A percentile compares a stretch with the other conserved stretches of the same genome.
Conservation (phyloP, 2,113 vertebrate species). For the Cacatua alba region DNA sequence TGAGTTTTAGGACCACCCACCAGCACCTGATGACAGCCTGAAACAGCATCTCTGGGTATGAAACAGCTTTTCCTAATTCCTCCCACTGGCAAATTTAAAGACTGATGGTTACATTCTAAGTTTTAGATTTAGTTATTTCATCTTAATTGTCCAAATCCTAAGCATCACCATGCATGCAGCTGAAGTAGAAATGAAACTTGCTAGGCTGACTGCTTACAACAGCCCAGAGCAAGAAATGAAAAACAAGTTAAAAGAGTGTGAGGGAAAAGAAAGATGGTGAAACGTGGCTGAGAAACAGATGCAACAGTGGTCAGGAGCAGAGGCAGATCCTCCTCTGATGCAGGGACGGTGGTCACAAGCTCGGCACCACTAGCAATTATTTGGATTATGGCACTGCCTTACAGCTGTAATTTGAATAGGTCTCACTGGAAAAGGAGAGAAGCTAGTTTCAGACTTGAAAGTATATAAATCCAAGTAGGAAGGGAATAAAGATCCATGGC, state of each 20-base stretch:
- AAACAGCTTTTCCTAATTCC: not conserved
- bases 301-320: not conserved
- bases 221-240: not conserved
- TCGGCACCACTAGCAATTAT: not conserved
- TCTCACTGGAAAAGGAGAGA: not conserved
- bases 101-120: not conserved
- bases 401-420: not conserved
- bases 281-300: not conserved
- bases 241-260: not conserved
- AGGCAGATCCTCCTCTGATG: not conserved
- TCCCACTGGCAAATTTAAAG: not conserved
- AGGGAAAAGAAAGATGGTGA: not conserved
- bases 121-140: not conserved
- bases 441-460: not conserved
- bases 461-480: not conserved
- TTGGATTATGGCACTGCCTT: not conserved
- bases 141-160: not conserved
- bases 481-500: not conserved
- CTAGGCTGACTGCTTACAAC: not conserved
- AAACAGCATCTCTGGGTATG: not conserved
- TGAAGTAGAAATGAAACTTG: not conserved
- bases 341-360: rapidly evolving
- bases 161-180: not conserved
- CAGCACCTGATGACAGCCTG: not conserved
- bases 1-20: not conserved